Percentiles rank a stretch among this genome's conserved stretches.
Conservation (phyloP, 2,113 vertebrate species). For the Parotia lawesii region DNA sequence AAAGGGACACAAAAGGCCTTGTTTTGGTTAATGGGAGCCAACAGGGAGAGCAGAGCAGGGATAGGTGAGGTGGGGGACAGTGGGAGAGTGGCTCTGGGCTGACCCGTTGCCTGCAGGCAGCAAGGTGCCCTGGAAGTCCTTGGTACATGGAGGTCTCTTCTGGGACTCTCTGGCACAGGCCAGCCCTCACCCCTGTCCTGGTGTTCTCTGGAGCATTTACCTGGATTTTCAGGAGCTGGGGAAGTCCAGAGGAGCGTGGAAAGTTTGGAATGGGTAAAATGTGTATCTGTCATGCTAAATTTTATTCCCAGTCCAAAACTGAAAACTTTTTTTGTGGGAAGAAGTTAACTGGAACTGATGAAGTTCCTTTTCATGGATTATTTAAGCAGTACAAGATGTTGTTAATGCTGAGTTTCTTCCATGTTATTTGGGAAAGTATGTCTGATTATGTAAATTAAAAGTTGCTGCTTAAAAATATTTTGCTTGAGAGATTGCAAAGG, state of each 20-base stretch:
- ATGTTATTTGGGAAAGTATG: conserved; percentile 62
- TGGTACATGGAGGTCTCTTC: not conserved
- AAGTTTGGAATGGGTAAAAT: rapidly evolving
- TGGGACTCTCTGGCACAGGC: not conserved
- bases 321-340: conserved; percentile 48
- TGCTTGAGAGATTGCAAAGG: conserved; percentile 55
- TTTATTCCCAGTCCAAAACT: not conserved
- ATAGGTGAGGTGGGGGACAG: not conserved
- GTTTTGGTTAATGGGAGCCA: not conserved
- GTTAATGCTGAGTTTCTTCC: conserved; percentile 44
- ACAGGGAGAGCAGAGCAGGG: not conserved
- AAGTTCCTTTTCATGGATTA: conserved; percentile 55
- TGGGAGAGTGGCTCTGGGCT: not conserved
- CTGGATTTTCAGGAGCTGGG: not conserved
- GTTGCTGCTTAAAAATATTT: conserved; percentile 64
- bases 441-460: conserved; percentile 73
- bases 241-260: not conserved
- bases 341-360: conserved; percentile 48
- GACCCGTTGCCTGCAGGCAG: not conserved
- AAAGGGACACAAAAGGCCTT: not conserved
- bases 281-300: not conserved
- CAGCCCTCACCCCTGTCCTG: not conserved
- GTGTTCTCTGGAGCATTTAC: not conserved
- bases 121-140: not conserved
- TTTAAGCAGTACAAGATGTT: conserved; percentile 56